Evolutionary conservation across 2,113 vertebrate species (phyloP).

Genomic region (Pleuronectes platessa): DNA sequence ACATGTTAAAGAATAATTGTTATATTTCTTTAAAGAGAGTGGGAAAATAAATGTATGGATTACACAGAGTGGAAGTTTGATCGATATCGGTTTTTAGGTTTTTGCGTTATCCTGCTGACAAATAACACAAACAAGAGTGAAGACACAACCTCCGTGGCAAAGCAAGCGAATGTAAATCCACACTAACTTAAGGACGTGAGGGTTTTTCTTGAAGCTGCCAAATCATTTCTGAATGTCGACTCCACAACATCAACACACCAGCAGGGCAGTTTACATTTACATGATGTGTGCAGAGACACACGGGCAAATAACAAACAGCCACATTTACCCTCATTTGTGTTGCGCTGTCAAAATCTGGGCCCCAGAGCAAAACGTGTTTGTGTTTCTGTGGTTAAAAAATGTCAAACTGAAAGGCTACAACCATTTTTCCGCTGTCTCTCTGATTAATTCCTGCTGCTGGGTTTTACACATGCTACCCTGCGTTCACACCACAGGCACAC

Average conservation of each 20-base stretch:
- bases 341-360: slow-evolving; percentile 13
- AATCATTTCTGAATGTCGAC: neutral
- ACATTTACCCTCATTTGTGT: slow-evolving; percentile 27
- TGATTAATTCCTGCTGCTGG: slow-evolving; percentile 36
- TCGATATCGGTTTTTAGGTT: no score
- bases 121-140: no score
- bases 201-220: neutral
- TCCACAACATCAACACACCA: slow-evolving; percentile 5
- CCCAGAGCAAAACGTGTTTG: slow-evolving; percentile 34
- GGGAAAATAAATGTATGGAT: no score
- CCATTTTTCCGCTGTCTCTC: slow-evolving; percentile 33
- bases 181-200: neutral
- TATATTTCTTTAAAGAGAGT: no score
- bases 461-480: slow-evolving; percentile 16
- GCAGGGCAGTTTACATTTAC: neutral
- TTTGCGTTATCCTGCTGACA: no score
- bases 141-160: no score
- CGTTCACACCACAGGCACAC: slow-evolving; percentile 4
- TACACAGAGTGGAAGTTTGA: no score
- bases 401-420: slow-evolving; percentile 59
- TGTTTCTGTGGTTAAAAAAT: slow-evolving; percentile 46
- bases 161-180: no score
- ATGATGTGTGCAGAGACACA: slow-evolving; percentile 10
- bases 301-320: slow-evolving; percentile 2
- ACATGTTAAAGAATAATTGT: no score